Base-by-base conservation (phyloP, 1,140 invertebrate species). In the Triops longicaudatus region DNA sequence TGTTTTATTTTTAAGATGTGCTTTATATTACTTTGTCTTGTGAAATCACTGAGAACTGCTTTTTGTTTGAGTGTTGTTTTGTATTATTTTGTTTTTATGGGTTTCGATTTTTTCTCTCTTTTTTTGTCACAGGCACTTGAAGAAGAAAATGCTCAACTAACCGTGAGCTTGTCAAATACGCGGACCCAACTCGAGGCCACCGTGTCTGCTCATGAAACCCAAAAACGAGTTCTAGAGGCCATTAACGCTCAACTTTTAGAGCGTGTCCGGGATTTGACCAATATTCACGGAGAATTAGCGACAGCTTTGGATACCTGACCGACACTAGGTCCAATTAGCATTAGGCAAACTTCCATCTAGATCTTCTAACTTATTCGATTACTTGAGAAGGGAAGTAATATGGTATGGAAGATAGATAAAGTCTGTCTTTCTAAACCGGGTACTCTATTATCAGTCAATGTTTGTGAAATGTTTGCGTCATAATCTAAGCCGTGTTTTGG, bases 141-240 rank as follows among this genome's bases (percentile, higher is more conserved):
- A 81, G 89, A 91, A 81, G 92, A 93, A 82, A 92, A 93, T 82
- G 87, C 89, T 78, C 89, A 90, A 80, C 85, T 94, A 41, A 87
- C 89, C 80, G 87, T 88, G 74, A 91, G 90, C 79, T 85, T 91
- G 28, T 90, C 89, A 79, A 86, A 93, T 73, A 89, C 92, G 10
- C 93, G 95, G 83, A 91, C 91, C 77, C 92, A 95, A 83, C 85
- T 95, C 80, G 92, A 95, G 80, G 89, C 94, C 72, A 90, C 92
- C 7, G 85, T 93, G 74, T 89, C 90, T 78, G 89, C 91, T 22
- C 92, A 95, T 82, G 93, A 95, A 84, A 90, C 91, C 72, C 93
- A 95, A 84, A 88, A 91, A 80, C 89, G 93, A 82, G 92, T 96
- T 79, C 87, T 96, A 77, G 89, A 95, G 80, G 92, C 92, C 63